phyloP scores from a whole-genome alignment of 1,140 invertebrate genomes.

The Drosophila bifasciata region DNA sequence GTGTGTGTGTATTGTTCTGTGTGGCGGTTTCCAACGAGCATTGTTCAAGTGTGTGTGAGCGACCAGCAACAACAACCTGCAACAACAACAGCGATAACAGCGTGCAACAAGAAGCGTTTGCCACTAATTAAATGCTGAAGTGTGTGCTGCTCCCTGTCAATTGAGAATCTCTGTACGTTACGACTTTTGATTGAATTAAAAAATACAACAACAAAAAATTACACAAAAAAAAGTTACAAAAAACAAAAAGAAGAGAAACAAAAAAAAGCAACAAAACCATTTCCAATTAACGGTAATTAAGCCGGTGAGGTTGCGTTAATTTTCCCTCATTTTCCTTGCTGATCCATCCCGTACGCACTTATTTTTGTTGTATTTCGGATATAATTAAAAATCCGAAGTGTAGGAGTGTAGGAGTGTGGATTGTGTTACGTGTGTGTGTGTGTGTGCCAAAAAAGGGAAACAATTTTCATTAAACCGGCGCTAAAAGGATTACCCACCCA shows the following conservation, averaged over 20 bases:
- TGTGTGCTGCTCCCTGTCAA: conserved; percentile 54
- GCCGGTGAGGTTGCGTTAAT: conserved; percentile 42
- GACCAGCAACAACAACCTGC: conserved; percentile 12
- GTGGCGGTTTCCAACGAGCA: conserved; percentile 27
- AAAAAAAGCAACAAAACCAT: conserved; percentile 14
- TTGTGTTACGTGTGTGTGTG: conserved; percentile 15
- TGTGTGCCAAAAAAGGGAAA: conserved; percentile 38
- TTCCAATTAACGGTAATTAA: conserved; percentile 65
- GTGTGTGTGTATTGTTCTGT: no score
- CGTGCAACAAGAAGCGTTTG: conserved; percentile 9
- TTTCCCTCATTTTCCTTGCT: conserved; percentile 51
- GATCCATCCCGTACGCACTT: no score
- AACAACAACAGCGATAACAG: conserved; percentile 21
- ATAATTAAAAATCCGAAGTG: conserved; percentile 57
- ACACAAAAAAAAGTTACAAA: conserved; percentile 25
- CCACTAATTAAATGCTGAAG: conserved; percentile 60
- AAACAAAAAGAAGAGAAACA: conserved; percentile 8
- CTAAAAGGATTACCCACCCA: conserved; percentile 77
- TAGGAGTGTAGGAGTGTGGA: conserved; percentile 24
- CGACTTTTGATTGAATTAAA: conserved; percentile 66
- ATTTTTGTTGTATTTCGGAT: no score
- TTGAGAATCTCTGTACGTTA: conserved; percentile 59
- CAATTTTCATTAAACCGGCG: conserved; percentile 74
- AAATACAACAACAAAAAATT: conserved; percentile 35
- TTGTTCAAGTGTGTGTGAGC: conserved; percentile 46